Percentiles rank a stretch among this genome's conserved stretches.
Conservation (phyloP, 2,888 invertebrate species). For the Melanargia galathea region DNA sequence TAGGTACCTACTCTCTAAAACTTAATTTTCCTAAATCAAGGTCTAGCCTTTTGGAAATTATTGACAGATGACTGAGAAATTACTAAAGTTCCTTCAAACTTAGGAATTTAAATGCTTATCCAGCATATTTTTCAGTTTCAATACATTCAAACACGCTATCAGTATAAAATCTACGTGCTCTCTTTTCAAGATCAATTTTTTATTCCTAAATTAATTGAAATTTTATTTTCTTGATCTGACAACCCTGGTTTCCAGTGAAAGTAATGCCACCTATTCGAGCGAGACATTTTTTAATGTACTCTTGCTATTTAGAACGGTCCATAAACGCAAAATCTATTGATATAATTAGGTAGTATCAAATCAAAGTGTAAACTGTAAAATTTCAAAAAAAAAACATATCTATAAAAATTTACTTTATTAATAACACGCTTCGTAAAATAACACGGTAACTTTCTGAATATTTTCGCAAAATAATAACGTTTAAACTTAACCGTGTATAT, state of each 20-base stretch:
- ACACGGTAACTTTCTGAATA: constrained; percentile 14
- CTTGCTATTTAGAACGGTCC: constrained; percentile 21
- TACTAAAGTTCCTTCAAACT: too few relatives aligned
- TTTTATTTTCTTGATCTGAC: background rate
- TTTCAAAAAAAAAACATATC: constrained; percentile 1
- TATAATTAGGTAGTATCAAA: constrained; percentile 1
- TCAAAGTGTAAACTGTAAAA: constrained; percentile 21
- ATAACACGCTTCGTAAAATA: constrained; percentile 1
- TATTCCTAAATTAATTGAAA: background rate
- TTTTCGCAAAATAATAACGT: background rate
- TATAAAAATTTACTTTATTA: background rate
- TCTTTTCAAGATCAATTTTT: background rate
- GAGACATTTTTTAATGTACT: constrained; percentile 36
- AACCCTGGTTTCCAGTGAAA: constrained; percentile 34
- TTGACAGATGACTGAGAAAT: too few relatives aligned
- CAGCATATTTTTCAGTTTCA: too few relatives aligned
- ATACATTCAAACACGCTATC: too few relatives aligned
- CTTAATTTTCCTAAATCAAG: too few relatives aligned
- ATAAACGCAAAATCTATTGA: constrained; percentile 16
- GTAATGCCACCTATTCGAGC: constrained; percentile 30
- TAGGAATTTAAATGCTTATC: too few relatives aligned
- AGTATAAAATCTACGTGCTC: too few relatives aligned
- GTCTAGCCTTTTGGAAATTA: too few relatives aligned
- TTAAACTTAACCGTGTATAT: background rate
- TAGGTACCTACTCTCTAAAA: too few relatives aligned